Evolutionary conservation across 2,113 vertebrate genomes (phyloP).

Genomic region (Plecotus auritus): DNA sequence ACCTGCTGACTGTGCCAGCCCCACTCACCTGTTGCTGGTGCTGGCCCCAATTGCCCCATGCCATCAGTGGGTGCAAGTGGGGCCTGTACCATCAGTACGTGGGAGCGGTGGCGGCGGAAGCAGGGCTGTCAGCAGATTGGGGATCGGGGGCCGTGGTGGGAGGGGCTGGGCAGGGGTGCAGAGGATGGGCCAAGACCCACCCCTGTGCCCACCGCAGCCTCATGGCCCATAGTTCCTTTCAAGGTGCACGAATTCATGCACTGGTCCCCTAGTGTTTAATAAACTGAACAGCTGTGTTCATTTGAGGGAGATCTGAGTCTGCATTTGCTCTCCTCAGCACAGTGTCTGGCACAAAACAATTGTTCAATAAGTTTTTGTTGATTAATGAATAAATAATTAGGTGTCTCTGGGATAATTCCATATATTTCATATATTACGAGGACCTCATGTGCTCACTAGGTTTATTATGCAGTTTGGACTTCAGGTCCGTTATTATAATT

Average conservation of each 20-base stretch:
- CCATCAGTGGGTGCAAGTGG: too few species aligned
- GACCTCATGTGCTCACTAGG: background rate
- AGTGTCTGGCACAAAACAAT: background rate
- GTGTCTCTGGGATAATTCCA: background rate
- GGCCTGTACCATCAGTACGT: too few species aligned
- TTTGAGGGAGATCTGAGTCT: background rate
- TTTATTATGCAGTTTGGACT: background rate
- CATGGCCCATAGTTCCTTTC: too few species aligned
- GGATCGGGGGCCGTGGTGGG: too few species aligned
- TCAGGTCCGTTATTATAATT: background rate
- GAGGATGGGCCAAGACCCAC: too few species aligned
- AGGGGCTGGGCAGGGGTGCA: fast-evolving
- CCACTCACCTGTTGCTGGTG: too few species aligned
- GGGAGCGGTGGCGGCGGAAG: too few species aligned
- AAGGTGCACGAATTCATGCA: too few species aligned
- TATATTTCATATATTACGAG: background rate
- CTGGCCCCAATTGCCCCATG: too few species aligned
- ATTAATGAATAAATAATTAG: background rate
- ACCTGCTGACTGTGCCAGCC: too few species aligned
- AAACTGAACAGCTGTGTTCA: background rate
- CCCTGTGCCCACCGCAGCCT: too few species aligned
- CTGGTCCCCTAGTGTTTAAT: background rate
- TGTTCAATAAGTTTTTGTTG: background rate
- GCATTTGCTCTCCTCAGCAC: background rate
- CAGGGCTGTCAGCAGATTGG: too few species aligned